Evolutionary conservation across 1,140 invertebrate genomes (phyloP).

Genomic region (Calephelis virginiensis): DNA sequence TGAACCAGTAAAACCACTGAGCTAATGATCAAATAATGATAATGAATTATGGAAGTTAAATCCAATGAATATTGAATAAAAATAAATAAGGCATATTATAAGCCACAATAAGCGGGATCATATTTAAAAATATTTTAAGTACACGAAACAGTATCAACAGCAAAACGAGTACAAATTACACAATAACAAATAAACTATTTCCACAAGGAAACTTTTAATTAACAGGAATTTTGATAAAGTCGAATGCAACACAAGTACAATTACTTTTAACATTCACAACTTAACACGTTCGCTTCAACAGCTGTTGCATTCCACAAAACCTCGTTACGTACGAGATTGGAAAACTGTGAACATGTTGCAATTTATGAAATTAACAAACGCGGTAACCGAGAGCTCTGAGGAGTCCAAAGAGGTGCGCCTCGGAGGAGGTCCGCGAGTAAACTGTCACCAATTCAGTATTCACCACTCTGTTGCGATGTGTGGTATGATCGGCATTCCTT

Average conservation of each 20-base stretch:
- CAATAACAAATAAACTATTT: neutral
- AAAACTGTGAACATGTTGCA: conserved; percentile 11
- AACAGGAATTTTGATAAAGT: conserved; percentile 18
- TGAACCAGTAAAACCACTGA: too few species aligned
- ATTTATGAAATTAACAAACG: conserved; percentile 3
- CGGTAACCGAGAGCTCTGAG: neutral
- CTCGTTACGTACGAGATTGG: neutral
- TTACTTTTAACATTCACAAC: conserved; percentile 21
- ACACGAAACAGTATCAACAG: too few species aligned
- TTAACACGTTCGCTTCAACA: conserved; percentile 23
- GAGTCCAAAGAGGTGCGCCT: conserved; percentile 15
- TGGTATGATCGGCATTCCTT: too few species aligned
- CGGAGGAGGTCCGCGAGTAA: conserved; percentile 27
- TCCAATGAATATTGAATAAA: too few species aligned
- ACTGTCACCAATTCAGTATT: conserved; percentile 16
- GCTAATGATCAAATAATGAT: too few species aligned
- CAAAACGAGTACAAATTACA: neutral
- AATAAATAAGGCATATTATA: too few species aligned
- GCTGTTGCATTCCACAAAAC: conserved; percentile 25
- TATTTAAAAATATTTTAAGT: too few species aligned
- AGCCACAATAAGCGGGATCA: too few species aligned
- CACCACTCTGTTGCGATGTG: neutral
- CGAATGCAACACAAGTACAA: conserved; percentile 19
- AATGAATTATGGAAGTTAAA: too few species aligned
- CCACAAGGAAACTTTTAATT: conserved; percentile 7